Conservation (phyloP, 2,888 invertebrate species). For the Drosophila colorata region DNA sequence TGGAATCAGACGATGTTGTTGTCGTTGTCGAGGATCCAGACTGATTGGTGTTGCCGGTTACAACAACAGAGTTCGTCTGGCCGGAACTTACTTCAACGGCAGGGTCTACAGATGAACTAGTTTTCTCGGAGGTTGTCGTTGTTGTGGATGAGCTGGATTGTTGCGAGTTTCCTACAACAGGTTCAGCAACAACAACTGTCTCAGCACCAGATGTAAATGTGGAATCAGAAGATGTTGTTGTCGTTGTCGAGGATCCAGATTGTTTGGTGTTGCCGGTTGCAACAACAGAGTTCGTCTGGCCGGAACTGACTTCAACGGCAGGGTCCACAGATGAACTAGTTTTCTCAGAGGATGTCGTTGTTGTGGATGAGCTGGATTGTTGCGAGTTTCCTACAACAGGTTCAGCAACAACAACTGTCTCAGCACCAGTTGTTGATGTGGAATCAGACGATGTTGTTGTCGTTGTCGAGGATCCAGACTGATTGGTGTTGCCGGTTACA, state of each 20-base stretch:
- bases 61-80: not conserved
- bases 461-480: conserved; percentile 19
- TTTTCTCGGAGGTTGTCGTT: not conserved
- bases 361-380: conserved; percentile 1
- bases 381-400: not conserved
- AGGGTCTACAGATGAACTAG: not conserved
- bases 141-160: not conserved
- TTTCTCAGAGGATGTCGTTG: conserved; percentile 4
- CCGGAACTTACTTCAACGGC: not conserved
- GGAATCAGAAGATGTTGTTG: no score
- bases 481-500: not conserved
- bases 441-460: conserved; percentile 2
- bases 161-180: no score
- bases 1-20: not conserved
- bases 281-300: no score
- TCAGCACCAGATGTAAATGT: no score
- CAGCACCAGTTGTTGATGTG: not conserved
- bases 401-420: no score
- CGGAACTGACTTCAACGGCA: not conserved
- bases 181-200: no score
- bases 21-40: conserved; percentile 7
- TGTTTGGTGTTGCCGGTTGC: no score
- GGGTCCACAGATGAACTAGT: not conserved
- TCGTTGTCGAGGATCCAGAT: no score
- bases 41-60: not conserved